These are phyloP conservation scores for Aproaerema taeniolella DNA, from an alignment of 2,888 invertebrate species.

Conservation along the genomic window DNA sequence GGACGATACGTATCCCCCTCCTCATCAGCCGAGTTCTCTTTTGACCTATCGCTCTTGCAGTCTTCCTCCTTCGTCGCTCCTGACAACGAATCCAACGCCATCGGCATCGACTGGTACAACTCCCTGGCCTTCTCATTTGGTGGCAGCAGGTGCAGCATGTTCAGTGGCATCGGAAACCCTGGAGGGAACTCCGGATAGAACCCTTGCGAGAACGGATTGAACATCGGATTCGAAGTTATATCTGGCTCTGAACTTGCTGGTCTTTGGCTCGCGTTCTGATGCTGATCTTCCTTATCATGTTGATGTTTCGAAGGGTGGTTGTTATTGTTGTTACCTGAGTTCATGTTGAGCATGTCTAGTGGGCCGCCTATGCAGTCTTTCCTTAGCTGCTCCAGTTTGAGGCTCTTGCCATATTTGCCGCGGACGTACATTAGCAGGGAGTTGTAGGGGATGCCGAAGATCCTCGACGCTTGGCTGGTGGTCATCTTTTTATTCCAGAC, in stretches of 20 bases:
- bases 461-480: constrained; percentile 92
- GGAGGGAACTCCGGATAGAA: constrained; percentile 91
- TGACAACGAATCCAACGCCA: constrained; percentile 76
- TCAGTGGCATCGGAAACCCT: constrained; percentile 89
- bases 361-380: constrained; percentile 93
- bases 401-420: constrained; percentile 94
- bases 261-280: constrained; percentile 65
- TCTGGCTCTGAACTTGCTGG: constrained; percentile 83
- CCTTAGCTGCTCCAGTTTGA: constrained; percentile 90
- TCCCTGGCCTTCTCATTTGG: constrained; percentile 86
- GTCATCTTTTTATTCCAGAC: constrained; percentile 98
- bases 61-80: constrained; percentile 77
- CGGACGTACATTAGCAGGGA: constrained; percentile 94
- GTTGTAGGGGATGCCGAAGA: constrained; percentile 96
- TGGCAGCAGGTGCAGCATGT: constrained; percentile 90
- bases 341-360: constrained; percentile 83
- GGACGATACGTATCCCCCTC: constrained; percentile 68
- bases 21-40: constrained; percentile 79
- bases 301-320: constrained; percentile 72
- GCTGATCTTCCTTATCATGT: constrained; percentile 75
- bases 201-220: constrained; percentile 87
- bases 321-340: constrained; percentile 79
- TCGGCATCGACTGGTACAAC: constrained; percentile 76
- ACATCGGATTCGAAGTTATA: constrained; percentile 81
- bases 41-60: constrained; percentile 80